Base-by-base conservation (phyloP, 2,113 vertebrate genomes). In the Bufo bufo region DNA sequence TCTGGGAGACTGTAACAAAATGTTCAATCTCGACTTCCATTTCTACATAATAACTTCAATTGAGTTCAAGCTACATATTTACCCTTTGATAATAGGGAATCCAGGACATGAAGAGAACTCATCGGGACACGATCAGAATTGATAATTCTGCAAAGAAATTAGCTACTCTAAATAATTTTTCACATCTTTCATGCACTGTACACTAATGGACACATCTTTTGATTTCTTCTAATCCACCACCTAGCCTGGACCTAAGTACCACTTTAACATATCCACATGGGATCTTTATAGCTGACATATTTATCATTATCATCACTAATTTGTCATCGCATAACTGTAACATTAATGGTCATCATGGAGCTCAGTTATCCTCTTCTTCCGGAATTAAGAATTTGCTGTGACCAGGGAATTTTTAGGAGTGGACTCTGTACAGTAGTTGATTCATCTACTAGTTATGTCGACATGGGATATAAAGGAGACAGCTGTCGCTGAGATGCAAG, bases 371-470 rank as follows among this genome's bases (percentile, higher is more conserved):
- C 33, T 58, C 52, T 58, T 33, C 52, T 58, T 58, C 52, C 14
- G 77, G 54, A 79, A 33, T n/a, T 65, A 49, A 66, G 58, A 66
- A 66, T n/a, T 83, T 66, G 61, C 59, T 13, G 11, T 82, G 80
- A 65, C 63, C 81, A 16, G 6, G n/a, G 81, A 83, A 83, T 83
- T 66, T 66, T 13, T 12, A 69, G 58, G 58, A 58, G 33, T 9
- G 43, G 47, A 23, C 61, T 33, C 33, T 16, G 45, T 47, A 17
- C 13, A 13, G 6, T 13, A 23, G 61, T 84, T 69, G 65, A 65
- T 71, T 84, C 82, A 84, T 71, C 49, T 13, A 84, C 50, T 47
- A 84, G 82, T 69, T 84, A 84, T 84, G 82, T 71, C 63, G 33
- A 33, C 33, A 33, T 33, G 54, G 82, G 63, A 43, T 66, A 54